Base-by-base conservation (phyloP, 1,140 invertebrate species). In the Sarcophaga peregrina region DNA sequence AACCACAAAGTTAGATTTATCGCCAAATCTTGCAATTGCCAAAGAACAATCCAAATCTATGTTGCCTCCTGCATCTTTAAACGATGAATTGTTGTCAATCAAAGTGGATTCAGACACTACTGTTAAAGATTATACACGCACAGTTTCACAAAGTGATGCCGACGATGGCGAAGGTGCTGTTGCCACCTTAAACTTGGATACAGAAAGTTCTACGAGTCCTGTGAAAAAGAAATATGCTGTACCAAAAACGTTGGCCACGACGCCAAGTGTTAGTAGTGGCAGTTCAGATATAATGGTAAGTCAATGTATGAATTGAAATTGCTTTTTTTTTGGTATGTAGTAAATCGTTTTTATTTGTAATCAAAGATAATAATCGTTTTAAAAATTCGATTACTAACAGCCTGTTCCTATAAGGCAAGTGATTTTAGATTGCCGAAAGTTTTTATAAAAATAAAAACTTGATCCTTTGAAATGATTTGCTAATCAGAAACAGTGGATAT, bases 121-220 rank as follows among this genome's bases (percentile, higher is more conserved):
- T 25, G 52, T 87, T 74, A 85, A 88, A 78, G 88, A 89, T 76
- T 85, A 81, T 48, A 89, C 88, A 81, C 88, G 88, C 83, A 89
- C 88, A 81, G 84, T 89, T 84, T 89, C 88, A 83, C 88, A 89
- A 76, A 86, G 86, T 84, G 88, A 89, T 74, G 81, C 81, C 13
- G 88, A 88, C 47, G 88, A 89, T 20, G 85, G 83, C 9, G 82
- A 85, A 84, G 62, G 62, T 20, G 82, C 82, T 17, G 52, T 83
- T n/a, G 45, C 84, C 82, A 83, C 15, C 84, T 83, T 37, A 9
- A 9, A 76, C 2, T n/a, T 45, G 13, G 25, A 46, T 52, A 76
- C 62, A 25, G 58, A 37, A 46, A 78, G 50, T 50, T 20, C 62
- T 9, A 20, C 62, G 15, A 84, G 83, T 75, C 78, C 83, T 17